Evolutionary conservation across 2,113 vertebrate genomes (phyloP).

Genomic region (Uria lomvia): DNA sequence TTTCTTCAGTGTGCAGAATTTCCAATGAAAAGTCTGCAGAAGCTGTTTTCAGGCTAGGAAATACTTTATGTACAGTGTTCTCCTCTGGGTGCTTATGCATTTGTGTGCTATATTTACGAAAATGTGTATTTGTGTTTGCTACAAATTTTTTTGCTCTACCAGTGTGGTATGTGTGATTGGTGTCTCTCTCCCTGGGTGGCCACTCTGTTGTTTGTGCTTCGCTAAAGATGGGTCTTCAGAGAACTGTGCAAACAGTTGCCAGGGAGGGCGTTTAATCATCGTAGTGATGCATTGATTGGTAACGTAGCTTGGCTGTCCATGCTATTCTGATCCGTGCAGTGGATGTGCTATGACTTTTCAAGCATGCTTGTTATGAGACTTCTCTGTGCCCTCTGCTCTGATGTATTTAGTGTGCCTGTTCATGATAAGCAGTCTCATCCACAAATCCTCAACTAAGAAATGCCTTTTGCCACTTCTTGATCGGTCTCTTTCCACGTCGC

Average conservation of each 20-base stretch:
- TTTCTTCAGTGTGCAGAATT: background rate
- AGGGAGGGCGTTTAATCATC: background rate
- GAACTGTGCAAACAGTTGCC: background rate
- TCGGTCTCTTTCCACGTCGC: background rate
- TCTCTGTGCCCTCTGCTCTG: background rate
- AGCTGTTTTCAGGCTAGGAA: background rate
- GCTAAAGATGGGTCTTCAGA: background rate
- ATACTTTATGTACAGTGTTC: background rate
- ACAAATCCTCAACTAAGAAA: background rate
- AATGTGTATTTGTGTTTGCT: background rate
- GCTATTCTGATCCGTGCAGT: background rate
- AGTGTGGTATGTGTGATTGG: background rate
- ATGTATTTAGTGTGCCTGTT: background rate
- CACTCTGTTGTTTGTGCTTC: background rate
- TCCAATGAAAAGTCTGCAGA: background rate
- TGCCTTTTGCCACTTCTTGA: background rate
- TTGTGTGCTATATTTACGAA: background rate
- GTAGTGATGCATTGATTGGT: background rate
- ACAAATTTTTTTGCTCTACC: background rate
- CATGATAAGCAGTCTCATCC: background rate
- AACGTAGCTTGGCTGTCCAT: fast-evolving
- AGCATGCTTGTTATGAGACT: background rate
- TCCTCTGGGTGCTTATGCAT: background rate
- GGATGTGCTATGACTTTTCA: background rate
- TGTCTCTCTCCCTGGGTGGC: background rate